Evolutionary conservation across 2,113 vertebrate species (phyloP).

Genomic region (Oceanites oceanicus): DNA sequence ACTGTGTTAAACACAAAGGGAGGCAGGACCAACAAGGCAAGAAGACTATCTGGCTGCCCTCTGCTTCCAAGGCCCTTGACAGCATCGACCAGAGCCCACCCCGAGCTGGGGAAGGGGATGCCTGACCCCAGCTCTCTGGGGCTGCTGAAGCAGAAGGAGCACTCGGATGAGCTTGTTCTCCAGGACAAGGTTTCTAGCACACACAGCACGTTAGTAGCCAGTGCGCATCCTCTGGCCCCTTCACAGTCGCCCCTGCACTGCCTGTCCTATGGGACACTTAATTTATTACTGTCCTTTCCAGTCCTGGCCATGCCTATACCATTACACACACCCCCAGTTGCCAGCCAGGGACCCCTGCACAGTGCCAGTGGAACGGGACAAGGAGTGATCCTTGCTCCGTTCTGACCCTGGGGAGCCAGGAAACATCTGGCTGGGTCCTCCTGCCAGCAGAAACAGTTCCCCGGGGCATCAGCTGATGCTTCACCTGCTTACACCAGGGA

Average conservation of each 20-base stretch:
- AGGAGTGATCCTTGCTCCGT: neutral
- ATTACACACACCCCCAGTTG: too few species aligned
- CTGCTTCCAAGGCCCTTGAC: neutral
- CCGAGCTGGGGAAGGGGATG: neutral
- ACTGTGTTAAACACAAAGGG: neutral
- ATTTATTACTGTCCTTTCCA: neutral
- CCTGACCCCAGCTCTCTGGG: neutral
- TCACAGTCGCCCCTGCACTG: fast-evolving
- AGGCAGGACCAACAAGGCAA: neutral
- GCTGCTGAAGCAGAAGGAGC: neutral
- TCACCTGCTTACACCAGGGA: neutral
- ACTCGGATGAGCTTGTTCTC: neutral
- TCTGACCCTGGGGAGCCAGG: neutral
- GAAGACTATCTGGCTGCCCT: neutral
- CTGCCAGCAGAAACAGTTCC: neutral
- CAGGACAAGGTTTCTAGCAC: neutral
- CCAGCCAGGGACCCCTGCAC: neutral
- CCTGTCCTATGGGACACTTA: neutral
- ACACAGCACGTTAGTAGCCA: neutral
- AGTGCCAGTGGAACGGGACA: neutral
- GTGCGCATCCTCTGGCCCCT: neutral
- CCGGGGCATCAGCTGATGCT: neutral
- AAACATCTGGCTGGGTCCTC: neutral
- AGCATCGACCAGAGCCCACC: neutral
- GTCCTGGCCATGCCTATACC: neutral